Evolutionary conservation across 2,888 invertebrate species (phyloP), one percentile per base, ranked within the genome.

Genomic region (Mythimna vitellina): DNA sequence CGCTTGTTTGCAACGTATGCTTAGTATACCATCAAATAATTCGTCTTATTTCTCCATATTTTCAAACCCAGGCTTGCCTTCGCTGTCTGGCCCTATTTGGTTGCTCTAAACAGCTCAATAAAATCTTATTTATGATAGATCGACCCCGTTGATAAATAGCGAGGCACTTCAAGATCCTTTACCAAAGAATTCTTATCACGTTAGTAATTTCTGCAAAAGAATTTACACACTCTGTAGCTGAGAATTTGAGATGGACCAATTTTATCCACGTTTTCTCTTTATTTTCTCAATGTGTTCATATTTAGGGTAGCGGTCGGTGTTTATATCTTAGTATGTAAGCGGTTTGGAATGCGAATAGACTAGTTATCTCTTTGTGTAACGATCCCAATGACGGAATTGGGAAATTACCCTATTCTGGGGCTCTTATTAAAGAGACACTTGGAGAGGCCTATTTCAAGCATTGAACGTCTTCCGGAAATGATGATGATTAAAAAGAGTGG

Each of bases 131-230:
- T 74, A 68, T 65, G 65, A 66, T 63, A 64, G 17, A 70, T 35
- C 6, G 14, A 53, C 20, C 25, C 53, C 32, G 46, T 54, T 67
- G 57, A 63, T 51, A 80, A 80, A 73, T 46, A 62, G 17, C 35
- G 1, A 35, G 4, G 35, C 29, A n/a, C 14, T 57, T 49, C 25
- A 46, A 12, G 17, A 62, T 56, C 20, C 17, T 49, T 29, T 38
- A n/a, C 32, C 22, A 20, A 9, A 1, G 32, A 60, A 82, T 72
- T 80, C 77, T 1, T 62, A 67, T 64, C 83, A 82, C 85, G 82
- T 76, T 62, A 66, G 69, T 73, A 74, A 74, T 84, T 79, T 73
- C 58, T 62, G 64, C 63, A 65, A 79, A 74, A 74, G 60, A 71
- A 79, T 58, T 74, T 66, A 58, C 64, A 67, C 61, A 79, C 66